Conservation (phyloP, 1,140 invertebrate species). For the Eubasilissa regina region DNA sequence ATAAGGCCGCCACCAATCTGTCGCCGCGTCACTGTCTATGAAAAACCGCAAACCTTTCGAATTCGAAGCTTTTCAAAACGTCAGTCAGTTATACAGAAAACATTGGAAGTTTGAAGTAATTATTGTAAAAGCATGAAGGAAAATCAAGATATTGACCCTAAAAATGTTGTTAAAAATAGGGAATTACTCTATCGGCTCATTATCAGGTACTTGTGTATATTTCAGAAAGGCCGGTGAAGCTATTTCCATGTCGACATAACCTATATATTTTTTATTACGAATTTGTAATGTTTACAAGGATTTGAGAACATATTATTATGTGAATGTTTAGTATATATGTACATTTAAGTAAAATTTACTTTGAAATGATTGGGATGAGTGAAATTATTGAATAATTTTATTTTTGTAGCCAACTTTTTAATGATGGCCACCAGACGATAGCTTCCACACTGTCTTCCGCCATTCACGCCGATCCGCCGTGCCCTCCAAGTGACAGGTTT, state of each 20-base stretch:
- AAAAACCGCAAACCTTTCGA: neutral
- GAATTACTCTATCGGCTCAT: constrained; percentile 89
- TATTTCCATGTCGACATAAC: constrained; percentile 16
- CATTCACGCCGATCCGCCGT: constrained; percentile 91
- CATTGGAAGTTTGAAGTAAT: neutral
- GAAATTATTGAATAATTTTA: constrained; percentile 46
- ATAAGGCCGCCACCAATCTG: neutral
- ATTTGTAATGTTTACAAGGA: neutral
- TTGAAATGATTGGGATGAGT: neutral
- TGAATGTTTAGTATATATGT: neutral
- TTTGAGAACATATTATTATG: neutral
- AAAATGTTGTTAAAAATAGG: constrained; percentile 85
- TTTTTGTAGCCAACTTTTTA: constrained; percentile 86
- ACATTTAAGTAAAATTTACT: neutral
- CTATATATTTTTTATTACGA: constrained; percentile 2
- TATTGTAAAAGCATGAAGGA: constrained; percentile 43
- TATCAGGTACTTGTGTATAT: constrained; percentile 79
- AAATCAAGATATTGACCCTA: constrained; percentile 70
- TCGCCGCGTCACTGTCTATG: neutral
- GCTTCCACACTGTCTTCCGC: constrained; percentile 87
- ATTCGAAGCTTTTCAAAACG: neutral
- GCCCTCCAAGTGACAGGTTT: constrained; percentile 93
- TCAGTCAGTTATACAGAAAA: neutral
- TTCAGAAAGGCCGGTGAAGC: neutral
- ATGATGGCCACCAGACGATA: constrained; percentile 94